These are phyloP conservation scores for Drosophila elegans DNA, from an alignment of 1,140 invertebrate genomes.

Conservation along the genomic window DNA sequence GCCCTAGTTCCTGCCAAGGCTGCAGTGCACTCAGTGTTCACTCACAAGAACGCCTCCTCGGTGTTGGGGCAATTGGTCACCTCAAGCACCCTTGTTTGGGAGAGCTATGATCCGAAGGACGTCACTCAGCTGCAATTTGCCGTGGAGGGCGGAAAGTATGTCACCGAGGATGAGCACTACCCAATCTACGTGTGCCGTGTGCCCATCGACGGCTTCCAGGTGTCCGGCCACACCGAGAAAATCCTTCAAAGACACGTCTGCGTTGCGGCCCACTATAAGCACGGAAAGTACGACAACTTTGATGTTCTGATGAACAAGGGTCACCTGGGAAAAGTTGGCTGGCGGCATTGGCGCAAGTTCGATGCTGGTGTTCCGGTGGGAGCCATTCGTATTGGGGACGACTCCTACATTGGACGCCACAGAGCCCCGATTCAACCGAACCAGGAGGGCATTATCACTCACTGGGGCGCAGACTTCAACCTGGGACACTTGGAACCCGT, in stretches of 20 bases:
- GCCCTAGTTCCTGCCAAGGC: conserved; percentile 27
- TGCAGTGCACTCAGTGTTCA: conserved; percentile 66
- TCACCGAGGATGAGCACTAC: conserved; percentile 81
- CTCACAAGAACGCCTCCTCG: conserved; percentile 72
- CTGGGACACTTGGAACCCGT: conserved; percentile 89
- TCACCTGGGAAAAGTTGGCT: conserved; percentile 89
- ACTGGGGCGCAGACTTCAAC: conserved; percentile 83
- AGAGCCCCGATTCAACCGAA: conserved; percentile 66
- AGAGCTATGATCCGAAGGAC: conserved; percentile 84
- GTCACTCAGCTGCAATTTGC: conserved; percentile 85
- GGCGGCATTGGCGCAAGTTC: conserved; percentile 90
- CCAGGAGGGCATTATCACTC: conserved; percentile 49
- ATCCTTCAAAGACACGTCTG: conserved; percentile 86
- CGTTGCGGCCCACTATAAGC: conserved; percentile 88
- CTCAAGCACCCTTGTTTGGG: conserved; percentile 87
- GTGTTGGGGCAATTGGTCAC: conserved; percentile 85
- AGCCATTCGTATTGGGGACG: conserved; percentile 87
- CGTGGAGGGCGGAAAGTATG: conserved; percentile 87
- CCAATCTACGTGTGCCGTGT: conserved; percentile 91
- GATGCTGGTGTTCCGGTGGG: conserved; percentile 87
- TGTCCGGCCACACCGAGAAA: conserved; percentile 88
- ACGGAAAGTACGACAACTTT: conserved; percentile 87
- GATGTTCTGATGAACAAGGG: conserved; percentile 92
- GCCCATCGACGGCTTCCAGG: conserved; percentile 88
- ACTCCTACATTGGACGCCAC: conserved; percentile 86